Base-by-base conservation (phyloP, 2,888 invertebrate genomes). In the Blomia tropicalis region DNA sequence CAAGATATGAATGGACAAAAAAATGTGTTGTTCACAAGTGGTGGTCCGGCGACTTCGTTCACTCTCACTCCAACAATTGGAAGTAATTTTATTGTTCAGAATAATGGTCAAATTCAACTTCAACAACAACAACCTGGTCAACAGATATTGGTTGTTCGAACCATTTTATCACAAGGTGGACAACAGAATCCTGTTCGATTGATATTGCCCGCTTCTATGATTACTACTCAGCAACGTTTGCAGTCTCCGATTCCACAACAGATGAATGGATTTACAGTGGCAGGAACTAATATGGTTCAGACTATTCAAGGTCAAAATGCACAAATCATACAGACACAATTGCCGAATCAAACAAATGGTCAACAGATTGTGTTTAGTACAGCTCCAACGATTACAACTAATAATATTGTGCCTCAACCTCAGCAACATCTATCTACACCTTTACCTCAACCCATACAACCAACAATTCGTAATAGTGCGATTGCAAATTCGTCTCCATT, bases 401-500 rank as follows among this genome's bases (percentile, higher is more conserved):
- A 58, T 41, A 64, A 64, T 54, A 47, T 62, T 22, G 60, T 60
- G 27, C 30, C 59, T 19, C 19, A 23, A 4, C 29, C 56, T 25
- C 23, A 25, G 7, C 23, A 54, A 4, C 25, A 23, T n/a, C 17
- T n/a, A 41, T 31, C 47, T 47, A n/a, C 51, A 19, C n/a, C n/a
- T n/a, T n/a, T n/a, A n/a, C n/a, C n/a, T n/a, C n/a, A n/a, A n/a
- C n/a, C n/a, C n/a, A n/a, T 19, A 43, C 25, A 27, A 5, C 44
- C 63, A 27, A n/a, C 54, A 27, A 36, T 59, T 22, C 60, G 53
- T n/a, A 27, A 36, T 14, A 36, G 56, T 25, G 56, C 56, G 31
- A 65, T 64, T 61, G 63, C 62, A 19, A 69, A 69, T 60, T 66
- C 65, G 56, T 67, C 69, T n/a, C 69, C 69, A 23, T 64, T 69